These are phyloP conservation scores for Sarcophaga bullata DNA, from an alignment of 1,140 invertebrate genomes.

Conservation along the genomic window DNA sequence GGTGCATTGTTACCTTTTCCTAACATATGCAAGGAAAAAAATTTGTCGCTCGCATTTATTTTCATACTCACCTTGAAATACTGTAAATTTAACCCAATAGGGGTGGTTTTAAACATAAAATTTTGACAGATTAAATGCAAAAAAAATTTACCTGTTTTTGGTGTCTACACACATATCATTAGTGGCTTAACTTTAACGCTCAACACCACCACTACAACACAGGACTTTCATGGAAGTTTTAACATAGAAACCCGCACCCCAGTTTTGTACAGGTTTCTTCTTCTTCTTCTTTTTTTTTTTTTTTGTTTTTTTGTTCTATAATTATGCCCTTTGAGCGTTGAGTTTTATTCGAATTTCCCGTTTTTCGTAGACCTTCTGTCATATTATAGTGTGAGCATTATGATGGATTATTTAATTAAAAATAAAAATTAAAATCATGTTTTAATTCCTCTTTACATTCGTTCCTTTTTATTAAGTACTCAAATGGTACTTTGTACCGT, in stretches of 20 bases:
- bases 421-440: conserved; percentile 36
- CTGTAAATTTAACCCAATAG: background rate
- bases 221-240: too few species aligned
- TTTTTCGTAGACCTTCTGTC: conserved; percentile 1
- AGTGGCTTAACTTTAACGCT: conserved; percentile 35
- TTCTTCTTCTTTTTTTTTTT: too few species aligned
- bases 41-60: background rate
- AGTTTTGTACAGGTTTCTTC: conserved; percentile 1
- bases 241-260: background rate
- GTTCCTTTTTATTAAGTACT: background rate
- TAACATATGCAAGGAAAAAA: conserved; percentile 31
- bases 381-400: conserved; percentile 44
- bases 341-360: conserved; percentile 6
- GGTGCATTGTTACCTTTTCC: background rate
- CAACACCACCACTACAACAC: background rate
- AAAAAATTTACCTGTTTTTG: conserved; percentile 26
- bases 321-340: background rate
- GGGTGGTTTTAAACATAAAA: background rate
- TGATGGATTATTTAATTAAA: conserved; percentile 46
- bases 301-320: background rate
- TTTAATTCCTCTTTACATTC: background rate
- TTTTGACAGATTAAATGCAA: conserved; percentile 32
- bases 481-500: too few species aligned
- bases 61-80: background rate
- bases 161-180: background rate